phyloP scores from a whole-genome alignment of 1,140 invertebrate genomes.

The Dreissena polymorpha region DNA sequence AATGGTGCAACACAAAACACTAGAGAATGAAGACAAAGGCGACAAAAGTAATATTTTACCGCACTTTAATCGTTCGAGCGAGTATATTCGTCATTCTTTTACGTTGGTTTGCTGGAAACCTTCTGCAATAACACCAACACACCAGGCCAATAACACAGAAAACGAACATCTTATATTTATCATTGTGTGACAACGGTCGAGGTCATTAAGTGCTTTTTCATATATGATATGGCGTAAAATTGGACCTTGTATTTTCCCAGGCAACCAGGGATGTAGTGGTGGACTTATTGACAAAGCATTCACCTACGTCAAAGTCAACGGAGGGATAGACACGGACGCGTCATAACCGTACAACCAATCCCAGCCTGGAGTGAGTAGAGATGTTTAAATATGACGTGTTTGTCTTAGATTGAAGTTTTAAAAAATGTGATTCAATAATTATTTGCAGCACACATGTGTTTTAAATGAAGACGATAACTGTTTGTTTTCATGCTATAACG shows the following conservation, averaged over 20 bases:
- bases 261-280: conserved; percentile 97
- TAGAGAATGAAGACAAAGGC: no score
- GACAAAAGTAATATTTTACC: no score
- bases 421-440: background rate
- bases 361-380: conserved; percentile 20
- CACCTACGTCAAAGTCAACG: conserved; percentile 94
- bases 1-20: no score
- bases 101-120: no score
- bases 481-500: background rate
- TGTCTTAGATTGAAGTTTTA: background rate
- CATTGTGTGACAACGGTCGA: no score
- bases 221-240: no score
- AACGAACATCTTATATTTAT: no score
- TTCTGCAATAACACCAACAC: no score
- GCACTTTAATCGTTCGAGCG: no score
- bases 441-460: background rate
- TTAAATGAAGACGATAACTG: background rate
- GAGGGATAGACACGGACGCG: conserved; percentile 94
- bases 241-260: conserved; percentile 76
- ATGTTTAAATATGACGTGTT: background rate
- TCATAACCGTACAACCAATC: conserved; percentile 79
- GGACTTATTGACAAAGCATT: conserved; percentile 95
- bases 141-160: no score
- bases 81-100: no score
- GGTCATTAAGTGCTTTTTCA: no score